phyloP scores from a whole-genome alignment of 2,113 vertebrate genomes.

The Cairina moschata region DNA sequence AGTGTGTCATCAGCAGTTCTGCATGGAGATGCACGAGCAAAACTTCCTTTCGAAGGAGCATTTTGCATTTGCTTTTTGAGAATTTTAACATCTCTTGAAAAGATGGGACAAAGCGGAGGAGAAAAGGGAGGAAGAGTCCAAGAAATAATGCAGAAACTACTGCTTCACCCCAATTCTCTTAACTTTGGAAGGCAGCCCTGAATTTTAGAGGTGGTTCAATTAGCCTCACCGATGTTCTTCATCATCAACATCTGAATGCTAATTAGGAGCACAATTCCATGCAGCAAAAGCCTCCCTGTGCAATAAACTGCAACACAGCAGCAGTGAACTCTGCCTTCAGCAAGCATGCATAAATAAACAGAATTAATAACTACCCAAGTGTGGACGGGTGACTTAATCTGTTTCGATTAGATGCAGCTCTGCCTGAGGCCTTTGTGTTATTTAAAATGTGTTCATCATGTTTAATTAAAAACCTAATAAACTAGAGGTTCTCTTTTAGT shows the following conservation, averaged over 20 bases:
- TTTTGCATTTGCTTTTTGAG: neutral
- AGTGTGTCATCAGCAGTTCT: neutral
- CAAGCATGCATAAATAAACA: constrained; percentile 77
- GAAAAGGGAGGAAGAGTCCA: neutral
- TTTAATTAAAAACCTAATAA: constrained; percentile 84
- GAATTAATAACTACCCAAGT: constrained; percentile 76
- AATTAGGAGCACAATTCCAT: constrained; percentile 59
- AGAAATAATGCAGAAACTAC: neutral
- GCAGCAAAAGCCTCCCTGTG: constrained; percentile 68
- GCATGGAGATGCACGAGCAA: neutral
- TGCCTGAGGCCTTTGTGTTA: constrained; percentile 71
- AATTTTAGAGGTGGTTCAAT: constrained; percentile 64
- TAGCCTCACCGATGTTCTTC: constrained; percentile 33
- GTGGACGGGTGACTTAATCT: constrained; percentile 78
- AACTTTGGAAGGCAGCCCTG: neutral
- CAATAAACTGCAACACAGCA: constrained; percentile 62
- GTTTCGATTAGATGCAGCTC: constrained; percentile 74
- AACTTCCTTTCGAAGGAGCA: neutral
- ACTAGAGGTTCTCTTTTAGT: constrained; percentile 26
- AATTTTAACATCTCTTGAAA: neutral
- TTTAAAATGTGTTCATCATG: constrained; percentile 80
- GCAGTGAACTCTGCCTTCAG: constrained; percentile 64
- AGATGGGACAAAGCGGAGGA: neutral
- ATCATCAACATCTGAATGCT: constrained; percentile 69
- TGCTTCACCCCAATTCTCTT: neutral